phyloP scores from a whole-genome alignment of 2,113 vertebrate species.

The Syngnathus typhle region DNA sequence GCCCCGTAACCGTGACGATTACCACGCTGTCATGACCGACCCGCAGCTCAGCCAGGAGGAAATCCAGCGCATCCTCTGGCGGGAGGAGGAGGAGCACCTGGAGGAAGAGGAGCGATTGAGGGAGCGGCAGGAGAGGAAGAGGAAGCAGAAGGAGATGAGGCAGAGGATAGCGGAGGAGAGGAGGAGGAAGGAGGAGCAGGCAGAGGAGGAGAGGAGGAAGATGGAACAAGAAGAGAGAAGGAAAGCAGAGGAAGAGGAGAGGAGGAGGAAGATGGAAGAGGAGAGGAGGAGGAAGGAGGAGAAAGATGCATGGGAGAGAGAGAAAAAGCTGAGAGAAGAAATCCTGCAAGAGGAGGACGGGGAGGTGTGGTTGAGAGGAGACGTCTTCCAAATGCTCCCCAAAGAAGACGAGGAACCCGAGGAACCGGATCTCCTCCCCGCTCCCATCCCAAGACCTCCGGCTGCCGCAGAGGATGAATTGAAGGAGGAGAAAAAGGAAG shows the following conservation, averaged over 20 bases:
- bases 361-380: slow-evolving; percentile 70
- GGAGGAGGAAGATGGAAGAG: slow-evolving; percentile 21
- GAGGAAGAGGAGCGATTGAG: slow-evolving; percentile 52
- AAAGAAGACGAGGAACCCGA: slow-evolving; percentile 36
- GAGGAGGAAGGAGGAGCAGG: slow-evolving; percentile 53
- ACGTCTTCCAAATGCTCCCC: slow-evolving; percentile 69
- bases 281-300: slow-evolving; percentile 27
- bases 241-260: slow-evolving; percentile 34
- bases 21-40: background rate
- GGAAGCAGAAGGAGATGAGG: slow-evolving; percentile 53
- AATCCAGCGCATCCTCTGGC: slow-evolving; percentile 51
- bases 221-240: slow-evolving; percentile 39
- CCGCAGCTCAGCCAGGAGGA: slow-evolving; percentile 42
- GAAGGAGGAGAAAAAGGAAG: slow-evolving; percentile 17
- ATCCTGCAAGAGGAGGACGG: slow-evolving; percentile 43
- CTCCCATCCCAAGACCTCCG: slow-evolving; percentile 39
- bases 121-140: slow-evolving; percentile 56
- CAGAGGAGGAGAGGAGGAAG: slow-evolving; percentile 35
- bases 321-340: slow-evolving; percentile 43
- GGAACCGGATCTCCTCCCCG: slow-evolving; percentile 31
- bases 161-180: slow-evolving; percentile 48
- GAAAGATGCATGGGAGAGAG: slow-evolving; percentile 31
- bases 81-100: slow-evolving; percentile 51
- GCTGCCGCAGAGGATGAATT: slow-evolving; percentile 19
- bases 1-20: slow-evolving; percentile 55